Base-by-base conservation (phyloP, 2,113 vertebrate species). In the Epinephelus moara region DNA sequence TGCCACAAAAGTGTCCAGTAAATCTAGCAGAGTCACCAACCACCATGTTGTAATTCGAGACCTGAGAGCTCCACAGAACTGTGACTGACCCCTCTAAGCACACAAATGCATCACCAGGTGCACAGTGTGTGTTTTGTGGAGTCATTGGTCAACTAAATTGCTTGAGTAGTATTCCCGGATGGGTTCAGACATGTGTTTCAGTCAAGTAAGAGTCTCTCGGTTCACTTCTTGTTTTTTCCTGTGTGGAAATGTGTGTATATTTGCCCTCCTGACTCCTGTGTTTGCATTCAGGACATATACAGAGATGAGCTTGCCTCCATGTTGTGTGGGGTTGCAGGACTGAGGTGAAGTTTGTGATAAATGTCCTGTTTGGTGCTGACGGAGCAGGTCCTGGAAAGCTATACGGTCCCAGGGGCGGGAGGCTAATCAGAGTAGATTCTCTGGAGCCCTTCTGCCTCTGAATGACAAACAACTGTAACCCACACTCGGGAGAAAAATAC, bases 301-400 rank as follows among this genome's bases (percentile, higher is more conserved):
- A 66, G 72, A 67, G 66, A 60, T 70, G 57, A 40, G 70, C 59
- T 77, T n/a, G 66, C 9, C 47, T 84, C 42, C 40, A 25, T 76
- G 76, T n/a, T 62, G 75, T 52, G 81, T 79, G 75, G 79, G 70
- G 84, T 78, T 60, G 63, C 60, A 72, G 77, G 53, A 77, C 67
- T 61, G 49, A 85, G 75, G 78, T 82, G 67, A 52, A 62, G 81
- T 82, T 83, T 68, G 74, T 93, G 92, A 94, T 87, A 89, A 91
- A 95, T 94, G 91, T 93, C 81, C 88, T 80, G 84, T 88, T 86
- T 80, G 86, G 69, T 90, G 91, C 92, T 92, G 93, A 92, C 92
- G 10, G 81, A 92, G 90, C 89, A 91, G 70, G 72, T 89, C 81
- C 82, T 62, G 64, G 75, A 85, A 88, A 85, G 81, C 81, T 77